Percentiles rank a stretch among this genome's conserved stretches.
phyloP scores from a whole-genome alignment of 2,797 vertebrate genomes.

The Capromys pilorides region DNA sequence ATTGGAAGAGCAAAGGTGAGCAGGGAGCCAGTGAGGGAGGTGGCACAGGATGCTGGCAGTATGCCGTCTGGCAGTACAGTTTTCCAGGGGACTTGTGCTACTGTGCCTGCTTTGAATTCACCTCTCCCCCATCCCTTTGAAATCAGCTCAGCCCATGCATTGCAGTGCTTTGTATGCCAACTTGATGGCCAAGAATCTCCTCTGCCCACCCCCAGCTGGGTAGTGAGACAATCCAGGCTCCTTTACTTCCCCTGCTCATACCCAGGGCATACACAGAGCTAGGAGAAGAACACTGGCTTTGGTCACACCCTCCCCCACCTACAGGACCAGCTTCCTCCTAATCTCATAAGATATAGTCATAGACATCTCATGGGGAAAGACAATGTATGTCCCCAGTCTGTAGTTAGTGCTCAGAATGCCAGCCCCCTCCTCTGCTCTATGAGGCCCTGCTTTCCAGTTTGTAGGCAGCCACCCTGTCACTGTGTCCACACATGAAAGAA shows the following conservation, averaged over 20 bases:
- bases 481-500: not conserved
- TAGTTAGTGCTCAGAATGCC: no score
- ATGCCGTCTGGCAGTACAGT: rapidly evolving
- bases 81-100: not conserved
- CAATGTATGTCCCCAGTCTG: no score
- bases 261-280: not conserved
- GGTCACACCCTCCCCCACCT: not conserved
- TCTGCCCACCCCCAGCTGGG: not conserved
- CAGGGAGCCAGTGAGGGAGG: rapidly evolving
- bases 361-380: not conserved
- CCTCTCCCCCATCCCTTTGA: not conserved
- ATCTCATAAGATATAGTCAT: not conserved
- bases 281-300: not conserved
- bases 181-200: not conserved
- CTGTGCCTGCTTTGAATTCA: not conserved
- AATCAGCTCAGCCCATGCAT: not conserved
- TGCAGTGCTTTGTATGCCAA: not conserved
- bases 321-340: not conserved
- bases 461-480: no score
- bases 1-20: conserved; percentile 95
- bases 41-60: no score
- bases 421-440: not conserved
- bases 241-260: not conserved
- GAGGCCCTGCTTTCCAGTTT: not conserved
- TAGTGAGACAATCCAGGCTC: not conserved